A percentile compares a stretch with the other conserved stretches of the same genome.
Conservation (phyloP, 2,797 vertebrate species). For the Hypotaenidia okinawae region DNA sequence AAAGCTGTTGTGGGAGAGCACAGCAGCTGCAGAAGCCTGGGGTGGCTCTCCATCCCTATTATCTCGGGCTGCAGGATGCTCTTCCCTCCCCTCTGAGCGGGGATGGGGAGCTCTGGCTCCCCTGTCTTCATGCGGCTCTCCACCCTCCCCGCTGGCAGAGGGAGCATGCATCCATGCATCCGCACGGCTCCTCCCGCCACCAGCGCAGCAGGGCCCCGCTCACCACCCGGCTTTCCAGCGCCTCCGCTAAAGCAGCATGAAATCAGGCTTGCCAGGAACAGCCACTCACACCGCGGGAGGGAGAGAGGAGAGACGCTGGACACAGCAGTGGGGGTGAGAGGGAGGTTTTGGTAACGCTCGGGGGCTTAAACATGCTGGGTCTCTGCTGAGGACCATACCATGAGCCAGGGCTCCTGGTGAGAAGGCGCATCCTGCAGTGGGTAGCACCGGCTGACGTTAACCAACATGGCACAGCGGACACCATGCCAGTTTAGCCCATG, state of each 20-base stretch:
- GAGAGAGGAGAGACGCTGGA: neutral
- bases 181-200: neutral
- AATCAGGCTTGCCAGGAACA: neutral
- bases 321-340: fast-evolving
- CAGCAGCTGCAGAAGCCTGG: neutral
- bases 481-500: fast-evolving
- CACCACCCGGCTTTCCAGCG: neutral
- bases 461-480: neutral
- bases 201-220: fast-evolving
- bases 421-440: neutral
- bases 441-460: neutral
- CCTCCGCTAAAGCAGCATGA: neutral
- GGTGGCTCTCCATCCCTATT: neutral
- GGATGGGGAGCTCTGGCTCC: neutral
- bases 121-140: fast-evolving
- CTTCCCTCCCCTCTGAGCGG: neutral
- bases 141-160: neutral
- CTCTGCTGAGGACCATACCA: neutral
- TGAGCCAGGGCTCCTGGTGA: neutral
- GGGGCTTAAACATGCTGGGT: neutral
- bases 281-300: neutral
- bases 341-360: neutral
- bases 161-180: neutral
- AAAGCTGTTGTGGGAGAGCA: neutral
- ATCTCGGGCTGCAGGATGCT: neutral